Evolutionary conservation across 2,888 invertebrate genomes (phyloP).

Genomic region (Papilio demoleus): DNA sequence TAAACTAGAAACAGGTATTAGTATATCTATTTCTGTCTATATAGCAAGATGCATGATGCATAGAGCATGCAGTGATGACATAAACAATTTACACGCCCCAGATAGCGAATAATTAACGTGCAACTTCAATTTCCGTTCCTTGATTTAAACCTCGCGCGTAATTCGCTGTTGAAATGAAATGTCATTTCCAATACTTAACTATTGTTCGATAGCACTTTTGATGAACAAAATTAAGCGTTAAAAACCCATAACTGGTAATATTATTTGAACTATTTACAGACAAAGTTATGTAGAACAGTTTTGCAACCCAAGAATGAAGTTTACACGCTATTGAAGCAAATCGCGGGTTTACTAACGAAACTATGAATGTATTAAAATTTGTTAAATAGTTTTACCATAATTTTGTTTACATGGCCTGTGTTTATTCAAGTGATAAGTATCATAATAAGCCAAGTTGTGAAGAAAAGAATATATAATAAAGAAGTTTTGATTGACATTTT

Average conservation of each 20-base stretch:
- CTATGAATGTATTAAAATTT: slow-evolving; percentile 5
- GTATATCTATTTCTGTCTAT: no score
- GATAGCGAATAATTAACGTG: slow-evolving; percentile 37
- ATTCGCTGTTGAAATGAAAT: slow-evolving; percentile 17
- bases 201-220: slow-evolving; percentile 7
- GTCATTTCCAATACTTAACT: not conserved
- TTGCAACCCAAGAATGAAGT: not conserved
- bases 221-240: not conserved
- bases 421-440: no score
- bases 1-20: no score
- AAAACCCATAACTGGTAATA: not conserved
- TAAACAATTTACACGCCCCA: slow-evolving; percentile 36
- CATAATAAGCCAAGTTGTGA: not conserved
- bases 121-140: slow-evolving; percentile 24
- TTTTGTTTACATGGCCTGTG: no score
- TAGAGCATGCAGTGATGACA: slow-evolving; percentile 17
- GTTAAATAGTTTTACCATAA: not conserved
- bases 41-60: not conserved
- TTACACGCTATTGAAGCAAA: slow-evolving; percentile 23
- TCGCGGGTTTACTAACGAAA: slow-evolving; percentile 26
- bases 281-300: slow-evolving; percentile 8
- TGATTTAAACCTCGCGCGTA: slow-evolving; percentile 14
- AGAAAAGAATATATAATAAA: not conserved
- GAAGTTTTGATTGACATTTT: not conserved
- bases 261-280: not conserved